These are phyloP conservation scores for Bombus cullumanus DNA, from an alignment of 1,140 invertebrate genomes.

Conservation along the genomic window DNA sequence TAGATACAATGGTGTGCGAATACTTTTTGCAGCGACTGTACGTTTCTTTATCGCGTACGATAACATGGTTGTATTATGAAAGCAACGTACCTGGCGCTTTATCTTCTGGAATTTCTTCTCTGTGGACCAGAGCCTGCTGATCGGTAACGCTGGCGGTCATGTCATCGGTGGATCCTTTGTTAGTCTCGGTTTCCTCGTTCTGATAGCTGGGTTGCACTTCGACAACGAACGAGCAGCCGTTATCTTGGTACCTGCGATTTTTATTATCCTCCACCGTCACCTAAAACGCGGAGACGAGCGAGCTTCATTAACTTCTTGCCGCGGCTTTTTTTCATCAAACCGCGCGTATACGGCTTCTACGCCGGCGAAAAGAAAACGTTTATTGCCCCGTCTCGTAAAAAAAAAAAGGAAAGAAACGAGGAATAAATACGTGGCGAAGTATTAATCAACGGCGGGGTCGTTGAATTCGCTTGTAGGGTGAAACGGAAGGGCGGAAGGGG, in stretches of 20 bases:
- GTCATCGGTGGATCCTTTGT: conserved; percentile 72
- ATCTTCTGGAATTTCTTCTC: conserved; percentile 78
- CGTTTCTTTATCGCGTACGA: background rate
- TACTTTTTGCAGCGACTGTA: background rate
- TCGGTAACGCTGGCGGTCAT: conserved; percentile 76
- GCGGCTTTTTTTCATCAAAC: background rate
- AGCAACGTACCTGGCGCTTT: conserved; percentile 68
- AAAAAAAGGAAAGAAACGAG: background rate
- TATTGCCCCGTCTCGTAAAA: background rate
- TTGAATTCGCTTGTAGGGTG: conserved; percentile 17
- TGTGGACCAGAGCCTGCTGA: conserved; percentile 84
- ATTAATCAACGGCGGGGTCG: conserved; percentile 23
- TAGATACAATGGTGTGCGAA: too few species aligned
- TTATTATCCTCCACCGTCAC: conserved; percentile 78
- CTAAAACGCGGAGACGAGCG: conserved; percentile 62
- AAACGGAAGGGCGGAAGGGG: background rate
- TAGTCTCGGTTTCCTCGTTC: conserved; percentile 69
- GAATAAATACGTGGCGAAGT: background rate
- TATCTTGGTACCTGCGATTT: conserved; percentile 81
- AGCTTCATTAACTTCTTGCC: conserved; percentile 13
- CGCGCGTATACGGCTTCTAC: background rate
- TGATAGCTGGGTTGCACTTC: conserved; percentile 84
- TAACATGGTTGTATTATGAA: background rate
- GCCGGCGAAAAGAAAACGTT: background rate
- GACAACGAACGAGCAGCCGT: conserved; percentile 90